Evolutionary conservation across 2,888 invertebrate species (phyloP).

Genomic region (Cactoblastis cactorum): DNA sequence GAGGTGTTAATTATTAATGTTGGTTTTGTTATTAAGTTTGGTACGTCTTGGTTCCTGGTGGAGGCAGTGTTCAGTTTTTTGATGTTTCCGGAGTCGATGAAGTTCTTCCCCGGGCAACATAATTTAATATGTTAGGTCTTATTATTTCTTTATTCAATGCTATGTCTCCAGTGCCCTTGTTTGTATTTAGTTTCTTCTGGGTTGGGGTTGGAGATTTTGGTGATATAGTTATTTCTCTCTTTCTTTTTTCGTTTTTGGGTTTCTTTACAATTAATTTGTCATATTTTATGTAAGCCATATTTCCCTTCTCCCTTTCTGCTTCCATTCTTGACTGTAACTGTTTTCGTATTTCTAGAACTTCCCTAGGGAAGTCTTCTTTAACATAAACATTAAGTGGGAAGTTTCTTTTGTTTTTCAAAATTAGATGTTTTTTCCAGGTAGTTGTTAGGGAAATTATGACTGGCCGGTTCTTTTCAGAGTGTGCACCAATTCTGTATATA

Average conservation of each 20-base stretch:
- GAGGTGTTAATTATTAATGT: not conserved
- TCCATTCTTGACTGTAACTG: not conserved
- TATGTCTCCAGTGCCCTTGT: not conserved
- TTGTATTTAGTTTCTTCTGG: not conserved
- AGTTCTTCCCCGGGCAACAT: not conserved
- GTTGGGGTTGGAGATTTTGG: not conserved
- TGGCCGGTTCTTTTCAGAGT: not conserved
- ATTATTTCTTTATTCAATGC: not conserved
- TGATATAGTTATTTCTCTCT: not conserved
- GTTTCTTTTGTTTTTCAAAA: not conserved
- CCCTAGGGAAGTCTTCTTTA: not conserved
- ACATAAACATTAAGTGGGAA: not conserved
- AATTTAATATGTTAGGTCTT: not conserved
- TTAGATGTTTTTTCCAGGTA: not conserved
- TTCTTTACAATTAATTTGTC: not conserved
- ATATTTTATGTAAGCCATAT: not conserved
- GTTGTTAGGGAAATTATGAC: not conserved
- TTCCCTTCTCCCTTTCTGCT: not conserved
- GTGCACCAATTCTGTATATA: not conserved
- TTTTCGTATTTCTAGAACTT: not conserved
- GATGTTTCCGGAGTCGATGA: not conserved
- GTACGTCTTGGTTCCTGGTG: not conserved
- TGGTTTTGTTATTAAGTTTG: not conserved
- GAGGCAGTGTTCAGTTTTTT: not conserved
- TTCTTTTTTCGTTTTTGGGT: not conserved